phyloP scores from a whole-genome alignment of 2,888 invertebrate species.

The Alcis repandata region DNA sequence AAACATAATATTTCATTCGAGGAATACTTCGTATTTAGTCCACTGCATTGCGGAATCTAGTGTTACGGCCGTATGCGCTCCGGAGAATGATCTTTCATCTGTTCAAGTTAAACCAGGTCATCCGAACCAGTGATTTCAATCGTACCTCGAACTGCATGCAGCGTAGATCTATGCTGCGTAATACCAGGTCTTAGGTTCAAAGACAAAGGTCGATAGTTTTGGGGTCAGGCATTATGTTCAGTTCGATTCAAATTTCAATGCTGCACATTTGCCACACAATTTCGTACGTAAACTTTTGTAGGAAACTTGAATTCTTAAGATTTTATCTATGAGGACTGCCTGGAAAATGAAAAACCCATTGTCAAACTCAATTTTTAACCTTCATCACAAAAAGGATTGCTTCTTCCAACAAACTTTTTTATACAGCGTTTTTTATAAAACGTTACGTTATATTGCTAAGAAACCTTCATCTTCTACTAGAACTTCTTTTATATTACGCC shows the following conservation, averaged over 20 bases:
- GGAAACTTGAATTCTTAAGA: too few species aligned
- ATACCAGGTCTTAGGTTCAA: conserved; percentile 20
- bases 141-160: conserved; percentile 16
- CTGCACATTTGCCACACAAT: background rate
- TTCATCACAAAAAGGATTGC: too few species aligned
- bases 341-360: too few species aligned
- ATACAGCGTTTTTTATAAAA: too few species aligned
- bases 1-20: background rate
- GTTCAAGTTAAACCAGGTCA: conserved; percentile 34
- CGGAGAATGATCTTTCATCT: conserved; percentile 25
- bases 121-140: conserved; percentile 26
- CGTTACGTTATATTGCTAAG: too few species aligned
- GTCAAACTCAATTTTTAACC: too few species aligned
- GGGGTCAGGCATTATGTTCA: conserved; percentile 12
- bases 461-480: too few species aligned
- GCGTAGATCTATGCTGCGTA: background rate
- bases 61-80: conserved; percentile 13
- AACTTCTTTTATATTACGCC: too few species aligned
- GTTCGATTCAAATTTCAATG: background rate
- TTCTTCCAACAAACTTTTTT: too few species aligned
- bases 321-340: too few species aligned
- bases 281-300: too few species aligned
- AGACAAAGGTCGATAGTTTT: conserved; percentile 16
- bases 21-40: conserved; percentile 19
- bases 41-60: conserved; percentile 12